Evolutionary conservation across 92 coral and sea anemone genomes (phyloP), one percentile per base, ranked within the genome.

Genomic region (Blastomussa wellsi): DNA sequence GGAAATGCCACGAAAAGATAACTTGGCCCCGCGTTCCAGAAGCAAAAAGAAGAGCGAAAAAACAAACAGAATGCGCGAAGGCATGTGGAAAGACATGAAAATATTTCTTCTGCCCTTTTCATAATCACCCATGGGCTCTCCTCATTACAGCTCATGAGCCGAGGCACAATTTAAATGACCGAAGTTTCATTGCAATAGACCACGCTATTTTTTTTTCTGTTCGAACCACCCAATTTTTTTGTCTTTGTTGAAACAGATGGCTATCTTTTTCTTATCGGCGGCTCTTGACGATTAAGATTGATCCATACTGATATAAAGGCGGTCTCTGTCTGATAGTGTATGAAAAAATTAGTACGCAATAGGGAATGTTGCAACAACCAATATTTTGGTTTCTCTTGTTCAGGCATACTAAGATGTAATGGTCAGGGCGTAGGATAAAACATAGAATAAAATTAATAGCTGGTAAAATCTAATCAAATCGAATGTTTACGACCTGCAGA

Each of bases 211-310:
- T 13, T 80, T 29, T 48, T 73, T 35, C 48, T 38, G 19, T 36
- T 37, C 29, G 38, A 19, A 24, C 38, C 60, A 11, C 26, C 11
- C 55, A 35, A 55, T 52, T 76, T 76, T 9, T 29, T 19, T 82
- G n/a, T 53, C 86, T 82, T 82, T 82, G 86, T 82, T 52, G 39
- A 38, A 55, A 44, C 86, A 82, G 78, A 82, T 82, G 86, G 78
- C 78, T 6, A 33, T 24, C 65, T 57, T 24, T 32, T 36, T 14
- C n/a, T 20, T 68, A 70, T 0, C 75, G 49, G 16, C n/a, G 83
- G 78, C 78, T 70, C 86, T 70, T 82, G 86, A 71, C 86, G 49
- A 17, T 13, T 37, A 31, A 36, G 38, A 72, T 53, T 82, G 49
- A 1, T 13, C 69, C 48, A 35, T 62, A 62, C n/a, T n/a, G n/a